Percentiles rank a stretch among this genome's conserved stretches.
Evolutionary conservation across 2,113 vertebrate genomes (phyloP).

Genomic region (Gallinago paraguaiae): DNA sequence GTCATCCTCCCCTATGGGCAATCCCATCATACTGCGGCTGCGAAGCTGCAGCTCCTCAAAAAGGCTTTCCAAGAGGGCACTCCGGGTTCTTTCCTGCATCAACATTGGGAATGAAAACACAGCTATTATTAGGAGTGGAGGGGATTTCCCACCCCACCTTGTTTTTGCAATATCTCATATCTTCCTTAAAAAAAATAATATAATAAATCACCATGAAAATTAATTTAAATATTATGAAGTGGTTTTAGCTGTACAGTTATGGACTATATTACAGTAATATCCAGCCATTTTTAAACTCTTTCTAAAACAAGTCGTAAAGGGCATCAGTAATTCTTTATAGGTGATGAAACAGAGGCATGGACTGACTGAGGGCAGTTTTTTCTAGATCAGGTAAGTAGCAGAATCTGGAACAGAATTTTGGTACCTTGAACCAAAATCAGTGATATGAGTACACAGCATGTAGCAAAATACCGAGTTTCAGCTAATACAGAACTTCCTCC

Average conservation of each 20-base stretch:
- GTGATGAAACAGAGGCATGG: background rate
- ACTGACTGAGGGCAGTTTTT: background rate
- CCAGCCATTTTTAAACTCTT: background rate
- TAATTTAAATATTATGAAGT: background rate
- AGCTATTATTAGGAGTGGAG: background rate
- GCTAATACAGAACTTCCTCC: background rate
- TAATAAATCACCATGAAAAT: background rate
- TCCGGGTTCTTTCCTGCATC: slow-evolving; percentile 85
- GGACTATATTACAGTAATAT: background rate
- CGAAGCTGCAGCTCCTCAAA: slow-evolving; percentile 82
- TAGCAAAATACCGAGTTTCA: background rate
- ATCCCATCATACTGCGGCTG: slow-evolving; percentile 86
- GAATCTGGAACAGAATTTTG: background rate
- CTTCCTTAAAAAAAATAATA: background rate
- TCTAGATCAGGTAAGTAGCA: background rate
- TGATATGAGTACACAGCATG: background rate
- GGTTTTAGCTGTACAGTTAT: background rate
- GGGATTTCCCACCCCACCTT: background rate
- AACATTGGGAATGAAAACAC: background rate
- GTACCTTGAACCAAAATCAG: background rate
- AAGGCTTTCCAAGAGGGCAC: slow-evolving; percentile 85
- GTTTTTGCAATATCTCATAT: background rate
- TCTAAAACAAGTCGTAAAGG: background rate
- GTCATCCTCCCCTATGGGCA: slow-evolving; percentile 60
- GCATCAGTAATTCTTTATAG: background rate